Evolutionary conservation across 2,113 vertebrate species (phyloP), one percentile per base, ranked within the genome.

Genomic region (Python bivittatus): DNA sequence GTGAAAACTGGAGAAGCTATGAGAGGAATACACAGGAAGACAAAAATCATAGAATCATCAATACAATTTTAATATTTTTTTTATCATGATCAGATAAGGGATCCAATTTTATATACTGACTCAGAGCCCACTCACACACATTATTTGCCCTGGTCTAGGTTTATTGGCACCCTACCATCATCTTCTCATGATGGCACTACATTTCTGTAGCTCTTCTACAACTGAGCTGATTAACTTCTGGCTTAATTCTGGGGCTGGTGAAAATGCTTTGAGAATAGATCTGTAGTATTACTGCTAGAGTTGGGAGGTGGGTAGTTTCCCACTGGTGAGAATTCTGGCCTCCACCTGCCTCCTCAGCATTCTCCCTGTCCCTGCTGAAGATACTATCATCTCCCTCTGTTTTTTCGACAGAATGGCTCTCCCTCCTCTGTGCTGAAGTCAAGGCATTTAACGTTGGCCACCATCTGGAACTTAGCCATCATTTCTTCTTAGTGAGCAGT

Each of bases 1-100:
- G 97, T 98, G 96, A 99, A 99, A 95, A 98, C 94, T 2, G 99
- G 99, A 25, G 98, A 91, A 89, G 98, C 99, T 99, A 61, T 20
- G 61, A 94, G 93, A 90, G 12, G 92, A 27, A 8, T 22, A 72
- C 7, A 8, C 23, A 90, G 44, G 44, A 17, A 64, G 33, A 64
- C 0, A 84, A 6, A 12, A 86, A 1, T 38, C 8, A n/a, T 0
- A 22, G 60, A 91, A 68, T 15, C 54, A 23, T 1, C 33, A 89
- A 52, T 86, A 17, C n/a, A 25, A 22, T 29, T 54, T 17, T 1
- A 58, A 20, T 1, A 0, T 17, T 58, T 72, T 10, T 44, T 88
- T 85, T 38, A 79, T 79, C 38, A 79, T 38, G 17, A 79, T 79
- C 68, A 79, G 17, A 44, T 23, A 11, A 54, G 0, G 23, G 0